Evolutionary conservation across 1,140 invertebrate genomes (phyloP), one percentile per base, ranked within the genome.

Genomic region (Caenorhabditis tropicalis): DNA sequence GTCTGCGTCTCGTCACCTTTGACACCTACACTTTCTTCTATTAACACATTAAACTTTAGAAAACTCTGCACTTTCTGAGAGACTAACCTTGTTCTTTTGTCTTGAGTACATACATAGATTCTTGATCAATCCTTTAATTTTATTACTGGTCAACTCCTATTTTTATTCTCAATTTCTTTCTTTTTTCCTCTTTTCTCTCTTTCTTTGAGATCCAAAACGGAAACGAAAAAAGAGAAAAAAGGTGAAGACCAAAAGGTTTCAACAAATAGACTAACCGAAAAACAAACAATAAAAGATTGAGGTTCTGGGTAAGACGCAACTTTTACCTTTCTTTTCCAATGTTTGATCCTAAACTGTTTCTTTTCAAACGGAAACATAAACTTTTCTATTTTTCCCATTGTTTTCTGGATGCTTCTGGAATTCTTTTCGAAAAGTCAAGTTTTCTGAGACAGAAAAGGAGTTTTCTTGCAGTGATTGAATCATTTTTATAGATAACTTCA

Each of bases 181-280:
- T 70, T 70, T 29, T n/a, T 1, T n/a, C 39, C 31, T 70, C 21
- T 36, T 36, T 19, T 36, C 19, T 29, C 6, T 29, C 9, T 60
- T 3, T 60, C 24, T 60, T 7, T 21, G 4, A 31, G 31, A 60
- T 60, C 6, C 56, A 0, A 60, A 60, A 70, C 60, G 60, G 60
- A 70, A 33, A 33, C 4, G 19, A 70, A n/a, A 36, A 70, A 21
- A 15, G 19, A 51, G 5, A 51, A n/a, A 51, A n/a, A n/a, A 51
- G n/a, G n/a, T n/a, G 49, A 51, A 39, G 33, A 70, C 29, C 60
- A 70, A 70, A 70, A 70, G 33, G 60, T 70, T 70, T 70, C 39
- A 19, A 19, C 60, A 70, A 70, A 70, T 70, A 70, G 60, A 70
- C 60, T 70, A 70, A 21, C 29, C 56, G 31, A 70, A 70, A 70